These are phyloP conservation scores for Heliornis fulica DNA, from an alignment of 2,113 vertebrate species.

Conservation along the genomic window DNA sequence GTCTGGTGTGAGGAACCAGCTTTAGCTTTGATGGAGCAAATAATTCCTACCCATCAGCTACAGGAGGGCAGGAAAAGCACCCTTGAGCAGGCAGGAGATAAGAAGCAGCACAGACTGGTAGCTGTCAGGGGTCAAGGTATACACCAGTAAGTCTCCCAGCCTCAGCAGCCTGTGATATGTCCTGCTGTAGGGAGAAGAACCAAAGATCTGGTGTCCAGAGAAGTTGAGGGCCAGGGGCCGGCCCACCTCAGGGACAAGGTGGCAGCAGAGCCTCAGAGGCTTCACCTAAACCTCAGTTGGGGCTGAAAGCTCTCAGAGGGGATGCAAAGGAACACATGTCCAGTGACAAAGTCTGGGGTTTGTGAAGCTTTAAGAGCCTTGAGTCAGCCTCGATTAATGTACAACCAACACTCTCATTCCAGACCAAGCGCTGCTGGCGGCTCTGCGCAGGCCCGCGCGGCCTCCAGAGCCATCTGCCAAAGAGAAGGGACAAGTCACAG, in stretches of 20 bases:
- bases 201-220: background rate
- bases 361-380: background rate
- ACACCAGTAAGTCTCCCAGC: background rate
- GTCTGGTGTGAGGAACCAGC: background rate
- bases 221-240: background rate
- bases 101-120: accelerated
- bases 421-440: background rate
- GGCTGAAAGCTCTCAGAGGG: background rate
- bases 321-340: accelerated
- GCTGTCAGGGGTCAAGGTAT: background rate
- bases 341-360: accelerated
- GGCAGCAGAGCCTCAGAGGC: background rate
- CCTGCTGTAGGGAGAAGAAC: background rate
- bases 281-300: accelerated
- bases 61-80: background rate
- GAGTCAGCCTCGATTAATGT: background rate
- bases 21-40: background rate
- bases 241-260: background rate
- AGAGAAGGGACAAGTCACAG: background rate
- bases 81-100: background rate
- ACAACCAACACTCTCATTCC: background rate
- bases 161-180: background rate
- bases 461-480: background rate
- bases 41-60: background rate
- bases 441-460: accelerated